Evolutionary conservation across 2,797 vertebrate species (phyloP).

Genomic region (Acipenser oxyrinchus): DNA sequence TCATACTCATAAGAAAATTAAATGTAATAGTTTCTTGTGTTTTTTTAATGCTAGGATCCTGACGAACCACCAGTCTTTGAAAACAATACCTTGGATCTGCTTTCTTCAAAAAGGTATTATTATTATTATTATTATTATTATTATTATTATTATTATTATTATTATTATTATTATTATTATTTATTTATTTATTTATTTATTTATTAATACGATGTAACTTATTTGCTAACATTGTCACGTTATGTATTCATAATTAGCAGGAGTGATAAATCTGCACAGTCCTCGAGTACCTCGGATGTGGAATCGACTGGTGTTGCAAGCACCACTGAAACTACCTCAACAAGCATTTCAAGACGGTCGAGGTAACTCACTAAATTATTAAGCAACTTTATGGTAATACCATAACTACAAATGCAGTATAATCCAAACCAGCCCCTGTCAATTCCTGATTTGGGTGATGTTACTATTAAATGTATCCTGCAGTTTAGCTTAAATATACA

Average conservation of each 20-base stretch:
- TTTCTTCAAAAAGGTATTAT: not conserved
- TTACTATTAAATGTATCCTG: no score
- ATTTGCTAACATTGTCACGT: not conserved
- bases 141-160: not conserved
- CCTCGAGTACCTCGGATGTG: conserved; percentile 83
- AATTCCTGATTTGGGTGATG: no score
- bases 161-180: not conserved
- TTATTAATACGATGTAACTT: not conserved
- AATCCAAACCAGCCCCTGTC: no score
- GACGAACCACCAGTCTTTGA: not conserved
- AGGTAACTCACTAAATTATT: conserved; percentile 49
- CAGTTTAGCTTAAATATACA: no score
- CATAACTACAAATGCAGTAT: no score
- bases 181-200: no score
- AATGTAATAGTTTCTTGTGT: not conserved
- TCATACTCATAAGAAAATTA: no score
- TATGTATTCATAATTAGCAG: conserved; percentile 49
- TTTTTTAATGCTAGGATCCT: not conserved
- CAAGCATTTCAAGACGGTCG: conserved; percentile 85
- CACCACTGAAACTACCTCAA: conserved; percentile 98
- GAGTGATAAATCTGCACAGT: conserved; percentile 72
- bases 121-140: not conserved
- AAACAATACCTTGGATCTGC: not conserved
- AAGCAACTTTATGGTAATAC: not conserved
- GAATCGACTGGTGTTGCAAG: conserved; percentile 85